Evolutionary conservation across 2,797 vertebrate species (phyloP), one percentile per base, ranked within the genome.

Genomic region (Brachymystax lenok): DNA sequence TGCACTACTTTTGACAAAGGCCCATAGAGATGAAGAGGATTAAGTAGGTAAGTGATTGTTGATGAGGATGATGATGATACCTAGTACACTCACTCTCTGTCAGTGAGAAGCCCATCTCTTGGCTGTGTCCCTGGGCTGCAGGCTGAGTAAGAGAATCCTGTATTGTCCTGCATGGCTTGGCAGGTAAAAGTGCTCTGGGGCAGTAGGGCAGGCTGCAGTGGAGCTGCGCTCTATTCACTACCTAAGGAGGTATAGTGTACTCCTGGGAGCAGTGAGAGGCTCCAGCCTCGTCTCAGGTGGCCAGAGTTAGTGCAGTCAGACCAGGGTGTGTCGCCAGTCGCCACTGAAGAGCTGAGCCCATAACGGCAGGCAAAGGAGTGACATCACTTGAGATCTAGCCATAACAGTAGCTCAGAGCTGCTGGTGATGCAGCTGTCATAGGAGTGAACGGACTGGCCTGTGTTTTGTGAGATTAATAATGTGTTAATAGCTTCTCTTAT

Each of bases 91-190:
- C 35, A 2, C 10, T 12, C 40, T 46, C 10, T 46, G 2, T 46
- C 40, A 3, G 40, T 30, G 24, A 69, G 71, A 74, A 54, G 73
- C 80, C 77, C 83, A 46, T 64, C 75, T 77, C 66, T 67, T 73
- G 76, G 75, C 76, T 78, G 40, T 59, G 73, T 70, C 74, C 75
- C 89, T 71, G 71, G 74, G 83, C 89, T 86, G 81, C 83, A 80
- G 82, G 89, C 82, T 16, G 63, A 85, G 88, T 88, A 90, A 92
- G 88, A 78, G 88, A 90, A 91, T 89, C 90, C 80, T 16, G 19
- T 76, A 79, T 87, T 83, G 87, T 90, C 83, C 64, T 46, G 80
- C 80, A 71, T 87, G 88, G 56, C 87, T 85, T 77, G 56, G 83
- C 82, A 86, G 85, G 88, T 91, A 82, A 92, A 89, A 87, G 85